phyloP scores from a whole-genome alignment of 1,140 invertebrate genomes.

The Lordiphosa mommai region DNA sequence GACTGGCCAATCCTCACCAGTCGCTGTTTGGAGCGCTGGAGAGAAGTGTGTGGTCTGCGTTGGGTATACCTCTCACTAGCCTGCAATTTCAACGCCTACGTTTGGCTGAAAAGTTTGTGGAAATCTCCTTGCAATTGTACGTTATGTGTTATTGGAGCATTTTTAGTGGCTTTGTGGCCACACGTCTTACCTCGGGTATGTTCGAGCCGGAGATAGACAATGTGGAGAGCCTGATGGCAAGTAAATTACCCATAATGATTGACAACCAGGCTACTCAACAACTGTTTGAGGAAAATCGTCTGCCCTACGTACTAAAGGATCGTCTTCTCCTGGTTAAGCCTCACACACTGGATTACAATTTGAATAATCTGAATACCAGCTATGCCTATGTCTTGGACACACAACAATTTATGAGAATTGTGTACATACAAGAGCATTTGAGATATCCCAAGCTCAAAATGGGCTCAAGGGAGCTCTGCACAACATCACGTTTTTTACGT shows the following conservation, averaged over 20 bases:
- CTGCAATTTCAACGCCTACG: not conserved
- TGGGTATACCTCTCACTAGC: slow-evolving; percentile 1
- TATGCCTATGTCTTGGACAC: not conserved
- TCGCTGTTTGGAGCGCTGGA: not conserved
- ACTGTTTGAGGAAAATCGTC: not conserved
- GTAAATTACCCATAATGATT: slow-evolving; percentile 20
- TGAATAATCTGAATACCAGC: slow-evolving; percentile 8
- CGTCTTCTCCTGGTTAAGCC: slow-evolving; percentile 2
- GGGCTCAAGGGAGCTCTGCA: slow-evolving; percentile 1
- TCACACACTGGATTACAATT: not conserved
- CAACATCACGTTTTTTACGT: not conserved
- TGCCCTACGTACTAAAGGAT: slow-evolving; percentile 5
- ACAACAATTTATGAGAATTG: not conserved
- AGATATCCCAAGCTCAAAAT: not conserved
- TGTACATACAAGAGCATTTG: slow-evolving; percentile 9
- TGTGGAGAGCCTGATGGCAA: not conserved
- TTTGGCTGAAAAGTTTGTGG: slow-evolving; percentile 6
- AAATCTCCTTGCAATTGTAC: not conserved
- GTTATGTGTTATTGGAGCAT: not conserved
- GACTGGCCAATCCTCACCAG: not conserved
- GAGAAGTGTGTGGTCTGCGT: not conserved
- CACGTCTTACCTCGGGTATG: slow-evolving; percentile 1
- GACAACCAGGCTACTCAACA: not conserved
- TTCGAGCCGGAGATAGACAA: slow-evolving; percentile 6
- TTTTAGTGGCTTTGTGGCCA: not conserved